phyloP scores from a whole-genome alignment of 2,888 invertebrate species.

The Tineola bisselliella region DNA sequence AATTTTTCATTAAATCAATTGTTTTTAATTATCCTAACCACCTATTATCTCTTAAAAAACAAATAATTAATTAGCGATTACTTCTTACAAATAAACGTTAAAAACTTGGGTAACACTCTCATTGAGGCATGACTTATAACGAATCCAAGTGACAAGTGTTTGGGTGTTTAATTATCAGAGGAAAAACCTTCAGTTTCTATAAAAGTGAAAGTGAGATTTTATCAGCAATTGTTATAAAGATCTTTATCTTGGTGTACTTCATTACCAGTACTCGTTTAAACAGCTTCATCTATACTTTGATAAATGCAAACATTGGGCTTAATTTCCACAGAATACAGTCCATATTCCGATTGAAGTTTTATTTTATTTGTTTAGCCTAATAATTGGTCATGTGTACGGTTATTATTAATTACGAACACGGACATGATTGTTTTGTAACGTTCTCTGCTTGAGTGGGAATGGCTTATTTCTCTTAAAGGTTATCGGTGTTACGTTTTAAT shows the following conservation, averaged over 20 bases:
- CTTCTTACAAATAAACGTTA: no score
- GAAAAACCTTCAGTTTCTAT: constrained; percentile 33
- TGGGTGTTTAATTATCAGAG: not conserved
- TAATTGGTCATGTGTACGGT: constrained; percentile 13
- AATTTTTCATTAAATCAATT: no score
- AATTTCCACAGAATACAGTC: not conserved
- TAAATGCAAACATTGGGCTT: not conserved
- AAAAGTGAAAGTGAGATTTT: constrained; percentile 33
- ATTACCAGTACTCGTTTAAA: not conserved
- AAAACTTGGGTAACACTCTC: no score
- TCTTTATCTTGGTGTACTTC: constrained; percentile 25
- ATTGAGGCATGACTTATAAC: not conserved
- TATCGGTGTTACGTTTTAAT: constrained; percentile 3
- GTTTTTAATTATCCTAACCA: no score
- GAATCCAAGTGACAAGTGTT: not conserved
- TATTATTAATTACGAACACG: constrained; percentile 19
- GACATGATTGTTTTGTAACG: constrained; percentile 18
- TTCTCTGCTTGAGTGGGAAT: constrained; percentile 16
- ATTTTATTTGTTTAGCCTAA: not conserved
- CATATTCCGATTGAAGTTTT: not conserved
- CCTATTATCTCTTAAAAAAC: no score
- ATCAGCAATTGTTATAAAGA: constrained; percentile 26
- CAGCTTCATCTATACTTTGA: not conserved
- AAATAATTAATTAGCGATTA: no score
- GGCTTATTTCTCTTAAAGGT: constrained; percentile 15